A percentile compares a stretch with the other conserved stretches of the same genome.
These are phyloP conservation scores for Manacus vitellinus DNA, from an alignment of 2,113 vertebrate species.

Conservation along the genomic window DNA sequence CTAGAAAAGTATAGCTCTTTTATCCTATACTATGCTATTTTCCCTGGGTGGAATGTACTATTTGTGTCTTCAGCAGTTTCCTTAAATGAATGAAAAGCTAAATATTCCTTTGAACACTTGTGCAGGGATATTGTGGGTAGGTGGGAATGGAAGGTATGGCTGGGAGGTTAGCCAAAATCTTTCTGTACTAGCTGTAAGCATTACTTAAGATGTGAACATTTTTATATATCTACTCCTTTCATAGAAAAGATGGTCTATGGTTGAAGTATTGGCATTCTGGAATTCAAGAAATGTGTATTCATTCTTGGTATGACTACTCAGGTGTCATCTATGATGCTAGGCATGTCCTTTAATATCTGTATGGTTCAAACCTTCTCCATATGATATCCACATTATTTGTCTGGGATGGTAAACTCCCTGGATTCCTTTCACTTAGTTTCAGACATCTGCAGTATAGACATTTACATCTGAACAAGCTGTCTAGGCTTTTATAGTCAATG, in stretches of 20 bases:
- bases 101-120: not conserved
- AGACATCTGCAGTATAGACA: constrained; percentile 21
- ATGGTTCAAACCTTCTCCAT: not conserved
- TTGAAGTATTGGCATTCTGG: not conserved
- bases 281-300: not conserved
- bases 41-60: not conserved
- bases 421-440: constrained; percentile 33
- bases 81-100: not conserved
- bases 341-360: not conserved
- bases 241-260: not conserved
- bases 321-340: not conserved
- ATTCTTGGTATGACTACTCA: not conserved
- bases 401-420: not conserved
- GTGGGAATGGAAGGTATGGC: not conserved
- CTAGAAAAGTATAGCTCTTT: not conserved
- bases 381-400: not conserved
- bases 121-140: not conserved
- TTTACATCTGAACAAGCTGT: constrained; percentile 33
- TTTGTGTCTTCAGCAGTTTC: not conserved
- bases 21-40: not conserved
- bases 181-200: not conserved
- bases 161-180: not conserved
- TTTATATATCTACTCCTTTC: not conserved
- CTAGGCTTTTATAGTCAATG: not conserved
- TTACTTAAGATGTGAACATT: not conserved